A percentile compares a stretch with the other conserved stretches of the same genome.
These are phyloP conservation scores for Caenorhabditis parvicauda DNA, from an alignment of 2,888 invertebrate genomes.

Conservation along the genomic window DNA sequence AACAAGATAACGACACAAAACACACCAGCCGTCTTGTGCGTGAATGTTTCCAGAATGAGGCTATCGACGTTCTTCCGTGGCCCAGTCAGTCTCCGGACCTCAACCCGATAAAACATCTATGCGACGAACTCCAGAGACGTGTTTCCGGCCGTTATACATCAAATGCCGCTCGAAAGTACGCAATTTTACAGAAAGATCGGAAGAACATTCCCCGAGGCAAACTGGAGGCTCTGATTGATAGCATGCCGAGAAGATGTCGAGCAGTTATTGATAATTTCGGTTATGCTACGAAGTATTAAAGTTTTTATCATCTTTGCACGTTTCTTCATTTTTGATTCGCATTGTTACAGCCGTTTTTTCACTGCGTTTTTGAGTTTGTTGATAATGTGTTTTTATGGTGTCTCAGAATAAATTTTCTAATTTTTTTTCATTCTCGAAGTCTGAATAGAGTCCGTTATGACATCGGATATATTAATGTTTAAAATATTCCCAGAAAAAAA, in stretches of 20 bases:
- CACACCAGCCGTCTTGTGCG: slow-evolving; percentile 1
- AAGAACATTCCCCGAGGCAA: neutral
- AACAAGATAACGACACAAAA: slow-evolving; percentile 25
- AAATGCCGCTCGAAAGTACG: slow-evolving; percentile 3
- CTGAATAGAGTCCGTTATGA: too few species aligned
- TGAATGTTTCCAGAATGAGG: neutral
- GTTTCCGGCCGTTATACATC: neutral
- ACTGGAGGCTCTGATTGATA: neutral
- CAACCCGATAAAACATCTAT: slow-evolving; percentile 19
- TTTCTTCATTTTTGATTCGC: neutral
- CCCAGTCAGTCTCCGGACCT: slow-evolving; percentile 12
- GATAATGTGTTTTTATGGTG: too few species aligned
- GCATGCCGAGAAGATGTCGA: slow-evolving; percentile 4
- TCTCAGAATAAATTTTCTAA: too few species aligned
- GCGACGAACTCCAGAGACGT: slow-evolving; percentile 7
- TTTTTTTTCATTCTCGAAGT: too few species aligned
- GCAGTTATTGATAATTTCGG: slow-evolving; percentile 1
- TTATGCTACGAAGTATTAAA: slow-evolving; percentile 4
- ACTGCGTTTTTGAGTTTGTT: too few species aligned
- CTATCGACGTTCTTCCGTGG: slow-evolving; percentile 5
- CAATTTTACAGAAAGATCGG: slow-evolving; percentile 2
- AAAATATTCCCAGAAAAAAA: too few species aligned
- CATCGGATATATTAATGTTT: too few species aligned
- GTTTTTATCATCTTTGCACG: neutral
- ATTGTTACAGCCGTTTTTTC: too few species aligned